phyloP scores from a whole-genome alignment of 2,797 vertebrate genomes.

The Cheirogaleus major region DNA sequence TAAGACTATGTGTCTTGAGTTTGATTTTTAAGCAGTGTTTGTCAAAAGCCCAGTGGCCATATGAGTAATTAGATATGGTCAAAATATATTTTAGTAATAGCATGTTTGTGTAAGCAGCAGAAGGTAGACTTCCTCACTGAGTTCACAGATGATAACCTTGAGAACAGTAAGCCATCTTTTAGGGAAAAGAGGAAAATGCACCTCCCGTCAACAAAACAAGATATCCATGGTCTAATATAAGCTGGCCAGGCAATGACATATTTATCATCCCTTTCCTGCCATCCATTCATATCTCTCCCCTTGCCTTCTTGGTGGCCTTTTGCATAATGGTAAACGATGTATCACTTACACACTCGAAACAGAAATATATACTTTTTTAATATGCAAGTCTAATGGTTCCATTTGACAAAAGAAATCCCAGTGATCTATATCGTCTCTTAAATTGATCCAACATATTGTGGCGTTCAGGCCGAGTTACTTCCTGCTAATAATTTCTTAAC shows the following conservation, averaged over 20 bases:
- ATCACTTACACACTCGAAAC: conserved; percentile 66
- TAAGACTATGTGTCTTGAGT: neutral
- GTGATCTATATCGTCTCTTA: conserved; percentile 81
- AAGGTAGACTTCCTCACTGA: neutral
- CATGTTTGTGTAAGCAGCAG: neutral
- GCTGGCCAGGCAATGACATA: neutral
- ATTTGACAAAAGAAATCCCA: conserved; percentile 79
- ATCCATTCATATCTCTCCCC: conserved; percentile 36
- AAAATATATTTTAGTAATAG: neutral
- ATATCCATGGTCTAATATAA: neutral
- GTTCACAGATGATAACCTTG: neutral
- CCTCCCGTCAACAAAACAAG: conserved; percentile 1
- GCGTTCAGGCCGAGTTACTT: conserved; percentile 74
- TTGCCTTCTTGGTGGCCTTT: conserved; percentile 74
- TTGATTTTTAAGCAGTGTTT: neutral
- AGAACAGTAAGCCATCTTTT: conserved; percentile 44
- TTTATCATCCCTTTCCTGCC: neutral
- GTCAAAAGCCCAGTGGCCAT: neutral
- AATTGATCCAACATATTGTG: conserved; percentile 76
- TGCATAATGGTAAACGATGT: conserved; percentile 65
- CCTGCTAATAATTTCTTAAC: conserved; percentile 78
- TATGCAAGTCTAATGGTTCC: conserved; percentile 77
- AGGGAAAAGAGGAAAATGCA: conserved; percentile 43
- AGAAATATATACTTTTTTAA: conserved; percentile 76
- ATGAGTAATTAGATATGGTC: neutral